phyloP scores from a whole-genome alignment of 2,113 vertebrate species.

The Eptesicus fuscus region DNA sequence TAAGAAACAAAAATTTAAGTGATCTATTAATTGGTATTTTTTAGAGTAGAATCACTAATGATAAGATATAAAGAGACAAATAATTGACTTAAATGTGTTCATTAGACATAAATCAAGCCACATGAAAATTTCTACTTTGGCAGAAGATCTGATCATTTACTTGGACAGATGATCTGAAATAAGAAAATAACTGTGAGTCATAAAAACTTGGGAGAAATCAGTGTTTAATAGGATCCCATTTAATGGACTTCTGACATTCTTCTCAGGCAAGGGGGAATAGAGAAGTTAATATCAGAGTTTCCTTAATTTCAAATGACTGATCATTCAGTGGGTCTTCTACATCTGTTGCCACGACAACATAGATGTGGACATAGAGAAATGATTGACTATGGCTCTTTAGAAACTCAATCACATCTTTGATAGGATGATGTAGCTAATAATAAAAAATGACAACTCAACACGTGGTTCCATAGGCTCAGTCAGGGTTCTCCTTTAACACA shows the following conservation, averaged over 20 bases:
- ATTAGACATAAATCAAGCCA: not conserved
- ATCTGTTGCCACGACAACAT: conserved; percentile 24
- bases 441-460: not conserved
- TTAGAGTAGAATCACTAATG: not conserved
- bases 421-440: not conserved
- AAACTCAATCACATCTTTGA: not conserved
- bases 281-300: not conserved
- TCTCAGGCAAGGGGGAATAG: not conserved
- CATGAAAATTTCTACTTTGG: not conserved
- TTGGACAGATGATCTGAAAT: not conserved
- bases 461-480: not conserved
- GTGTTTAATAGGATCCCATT: not conserved
- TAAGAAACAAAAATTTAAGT: not conserved
- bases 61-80: not conserved
- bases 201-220: not conserved
- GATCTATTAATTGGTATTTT: not conserved
- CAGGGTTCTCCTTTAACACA: not conserved
- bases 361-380: not conserved
- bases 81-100: not conserved
- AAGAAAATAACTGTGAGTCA: not conserved
- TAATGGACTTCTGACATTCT: conserved; percentile 6
- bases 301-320: not conserved
- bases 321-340: not conserved
- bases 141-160: not conserved
- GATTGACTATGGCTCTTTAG: not conserved